A percentile compares a stretch with the other conserved stretches of the same genome.
These are phyloP conservation scores for Callipepla californica DNA, from an alignment of 2,113 vertebrate species.

Conservation along the genomic window DNA sequence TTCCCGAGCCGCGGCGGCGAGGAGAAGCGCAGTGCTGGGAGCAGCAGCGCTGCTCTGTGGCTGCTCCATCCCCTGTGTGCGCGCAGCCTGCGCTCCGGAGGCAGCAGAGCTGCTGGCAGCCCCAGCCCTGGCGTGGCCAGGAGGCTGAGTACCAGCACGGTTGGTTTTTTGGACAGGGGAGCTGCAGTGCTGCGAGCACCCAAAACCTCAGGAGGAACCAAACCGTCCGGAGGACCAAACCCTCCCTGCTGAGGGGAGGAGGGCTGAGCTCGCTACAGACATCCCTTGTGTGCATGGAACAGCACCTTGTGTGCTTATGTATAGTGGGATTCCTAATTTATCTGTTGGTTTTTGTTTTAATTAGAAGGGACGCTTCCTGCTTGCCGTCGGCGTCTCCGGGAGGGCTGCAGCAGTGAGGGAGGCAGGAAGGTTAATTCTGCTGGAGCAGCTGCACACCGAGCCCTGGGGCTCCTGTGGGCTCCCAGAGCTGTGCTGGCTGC, in stretches of 20 bases:
- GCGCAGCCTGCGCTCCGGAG: accelerated
- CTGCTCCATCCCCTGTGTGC: not conserved
- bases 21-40: not conserved
- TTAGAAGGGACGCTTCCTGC: not conserved
- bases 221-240: not conserved
- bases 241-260: not conserved
- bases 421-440: not conserved
- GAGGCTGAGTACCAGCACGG: not conserved
- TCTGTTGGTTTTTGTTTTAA: not conserved
- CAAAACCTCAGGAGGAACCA: not conserved
- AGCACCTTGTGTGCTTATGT: not conserved
- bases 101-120: not conserved
- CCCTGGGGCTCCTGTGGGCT: accelerated
- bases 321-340: no score
- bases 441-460: not conserved
- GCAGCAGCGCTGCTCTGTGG: not conserved
- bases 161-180: not conserved
- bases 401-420: not conserved
- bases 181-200: not conserved
- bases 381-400: not conserved
- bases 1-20: not conserved
- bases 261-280: not conserved
- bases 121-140: not conserved
- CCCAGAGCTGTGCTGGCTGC: not conserved
- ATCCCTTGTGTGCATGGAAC: accelerated